Evolutionary conservation across 2,888 invertebrate genomes (phyloP), one percentile per base, ranked within the genome.

Genomic region (Automeris io): DNA sequence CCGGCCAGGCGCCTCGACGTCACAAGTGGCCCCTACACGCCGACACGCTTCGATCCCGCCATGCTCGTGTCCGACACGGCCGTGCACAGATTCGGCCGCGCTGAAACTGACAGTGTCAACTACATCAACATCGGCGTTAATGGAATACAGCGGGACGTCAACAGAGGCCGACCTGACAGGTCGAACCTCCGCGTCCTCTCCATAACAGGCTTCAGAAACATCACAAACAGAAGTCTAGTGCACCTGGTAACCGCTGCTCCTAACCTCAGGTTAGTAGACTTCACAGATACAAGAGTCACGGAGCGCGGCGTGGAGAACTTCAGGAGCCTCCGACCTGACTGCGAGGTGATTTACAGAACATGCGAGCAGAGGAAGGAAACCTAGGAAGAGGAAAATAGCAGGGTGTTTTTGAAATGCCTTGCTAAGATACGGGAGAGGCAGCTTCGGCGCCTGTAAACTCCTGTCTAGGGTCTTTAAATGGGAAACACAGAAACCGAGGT

Each of bases 201-300:
- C 2, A 74, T 88, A 3, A 88, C 89, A 1, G 90, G 92, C 3
- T 93, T 90, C 54, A 77, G 85, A 3, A 76, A 80, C 39, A 88
- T 93, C 0, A 92, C 92, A 0, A 89, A 93, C 54, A 68, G 82
- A 4, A 90, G 91, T 32, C 59, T 93, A 11, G 64, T 71, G 8
- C 91, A 92, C 61, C 64, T 92, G 35, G 88, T 88, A 0, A 83
- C 87, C 0, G 90, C 91, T 0, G 90, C 91, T 0, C 90, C 90
- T 0, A 65, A 82, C 39, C 62, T 93, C 8, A 62, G 75, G 5
- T 73, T 72, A 16, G 61, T 95, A 0, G 93, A 95, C 66, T 88
- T 95, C 1, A 90, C 90, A 0, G 89, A 90, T 0, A 92, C 93
- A 0, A 79, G 85, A 1, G 91, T 94, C 0, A 91, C 92, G 0